Evolutionary conservation across 2,888 invertebrate genomes (phyloP).

Genomic region (Prosopocoilus inquinatus): DNA sequence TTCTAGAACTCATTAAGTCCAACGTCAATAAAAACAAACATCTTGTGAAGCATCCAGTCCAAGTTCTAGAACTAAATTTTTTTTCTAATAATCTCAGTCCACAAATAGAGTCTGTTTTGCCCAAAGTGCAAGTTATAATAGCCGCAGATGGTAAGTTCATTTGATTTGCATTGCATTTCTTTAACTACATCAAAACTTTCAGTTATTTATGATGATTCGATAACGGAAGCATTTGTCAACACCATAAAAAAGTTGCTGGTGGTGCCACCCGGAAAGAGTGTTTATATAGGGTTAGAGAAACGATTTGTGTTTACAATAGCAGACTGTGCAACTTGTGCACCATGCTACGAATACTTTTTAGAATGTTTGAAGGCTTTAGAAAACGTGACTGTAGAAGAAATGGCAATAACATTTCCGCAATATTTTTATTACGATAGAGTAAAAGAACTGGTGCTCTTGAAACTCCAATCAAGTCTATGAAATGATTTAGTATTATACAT

Average conservation of each 20-base stretch:
- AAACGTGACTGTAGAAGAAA: constrained; percentile 60
- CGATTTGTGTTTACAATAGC: constrained; percentile 81
- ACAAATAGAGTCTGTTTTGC: constrained; percentile 57
- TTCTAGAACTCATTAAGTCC: constrained; percentile 67
- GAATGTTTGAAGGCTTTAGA: constrained; percentile 57
- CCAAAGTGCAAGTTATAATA: constrained; percentile 64
- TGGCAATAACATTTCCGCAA: constrained; percentile 72
- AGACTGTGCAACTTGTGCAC: constrained; percentile 79
- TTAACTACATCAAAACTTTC: constrained; percentile 35
- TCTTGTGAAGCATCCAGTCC: constrained; percentile 59
- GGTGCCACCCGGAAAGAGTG: constrained; percentile 52
- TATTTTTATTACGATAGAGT: constrained; percentile 80
- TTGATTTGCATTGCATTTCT: neutral
- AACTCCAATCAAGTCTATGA: constrained; percentile 54
- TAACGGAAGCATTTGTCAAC: constrained; percentile 75
- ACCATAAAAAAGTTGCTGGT: constrained; percentile 67
- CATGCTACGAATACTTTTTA: constrained; percentile 83
- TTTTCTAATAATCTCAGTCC: constrained; percentile 57
- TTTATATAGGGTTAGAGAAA: constrained; percentile 80
- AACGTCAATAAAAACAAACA: constrained; percentile 68
- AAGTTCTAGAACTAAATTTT: constrained; percentile 70
- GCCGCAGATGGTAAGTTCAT: constrained; percentile 76
- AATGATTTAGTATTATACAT: neutral
- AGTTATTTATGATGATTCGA: constrained; percentile 83
- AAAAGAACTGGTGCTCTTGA: constrained; percentile 74